A percentile compares a stretch with the other conserved stretches of the same genome.
phyloP scores from a whole-genome alignment of 2,113 vertebrate species.

The Corythoichthys intestinalis region DNA sequence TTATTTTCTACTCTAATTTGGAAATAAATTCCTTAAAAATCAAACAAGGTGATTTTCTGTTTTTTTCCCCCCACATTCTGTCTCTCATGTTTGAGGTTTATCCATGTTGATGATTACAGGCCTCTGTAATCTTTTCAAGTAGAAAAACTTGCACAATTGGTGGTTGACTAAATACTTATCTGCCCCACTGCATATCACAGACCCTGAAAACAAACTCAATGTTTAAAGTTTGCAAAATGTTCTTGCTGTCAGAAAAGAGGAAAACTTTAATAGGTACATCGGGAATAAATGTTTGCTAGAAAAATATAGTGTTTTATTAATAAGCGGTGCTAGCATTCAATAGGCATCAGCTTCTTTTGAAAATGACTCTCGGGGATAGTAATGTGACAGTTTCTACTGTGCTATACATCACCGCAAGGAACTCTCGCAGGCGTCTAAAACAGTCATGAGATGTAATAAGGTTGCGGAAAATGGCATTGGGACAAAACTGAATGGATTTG shows the following conservation, averaged over 20 bases:
- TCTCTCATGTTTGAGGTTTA: too few relatives aligned
- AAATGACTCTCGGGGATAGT: background rate
- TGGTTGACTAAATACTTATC: too few relatives aligned
- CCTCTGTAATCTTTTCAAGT: too few relatives aligned
- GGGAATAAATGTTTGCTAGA: slow-evolving; percentile 1
- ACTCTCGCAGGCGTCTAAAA: slow-evolving; percentile 22
- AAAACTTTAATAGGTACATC: background rate
- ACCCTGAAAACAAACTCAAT: slow-evolving; percentile 11
- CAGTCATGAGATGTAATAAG: background rate
- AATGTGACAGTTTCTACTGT: slow-evolving; percentile 10
- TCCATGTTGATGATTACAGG: too few relatives aligned
- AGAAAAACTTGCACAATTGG: too few relatives aligned
- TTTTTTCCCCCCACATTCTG: too few relatives aligned
- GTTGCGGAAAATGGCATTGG: background rate
- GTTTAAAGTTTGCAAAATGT: slow-evolving; percentile 25
- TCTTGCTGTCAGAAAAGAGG: background rate
- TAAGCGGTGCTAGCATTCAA: slow-evolving; percentile 13
- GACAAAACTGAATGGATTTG: background rate
- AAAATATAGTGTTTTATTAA: slow-evolving; percentile 3
- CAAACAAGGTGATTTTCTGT: too few relatives aligned
- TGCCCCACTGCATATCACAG: background rate
- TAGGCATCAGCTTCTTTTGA: slow-evolving; percentile 5
- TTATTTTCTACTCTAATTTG: too few relatives aligned
- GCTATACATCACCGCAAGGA: slow-evolving; percentile 18
- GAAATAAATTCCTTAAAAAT: too few relatives aligned